Evolutionary conservation across 2,797 vertebrate genomes (phyloP).

Genomic region (Garrulus glandarius): DNA sequence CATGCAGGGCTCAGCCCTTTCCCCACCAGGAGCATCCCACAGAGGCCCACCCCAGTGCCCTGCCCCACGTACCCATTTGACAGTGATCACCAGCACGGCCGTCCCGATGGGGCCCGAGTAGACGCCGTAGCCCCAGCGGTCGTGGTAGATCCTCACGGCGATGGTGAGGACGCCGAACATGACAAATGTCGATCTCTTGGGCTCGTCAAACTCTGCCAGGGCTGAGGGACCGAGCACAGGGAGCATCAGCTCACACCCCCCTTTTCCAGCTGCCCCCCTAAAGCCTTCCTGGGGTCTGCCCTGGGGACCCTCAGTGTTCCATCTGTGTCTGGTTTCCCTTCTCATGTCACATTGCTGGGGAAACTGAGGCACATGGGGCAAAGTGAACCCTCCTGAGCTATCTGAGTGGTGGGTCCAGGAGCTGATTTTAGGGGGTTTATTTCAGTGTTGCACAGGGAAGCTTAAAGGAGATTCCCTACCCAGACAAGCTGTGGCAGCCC

Average conservation of each 20-base stretch:
- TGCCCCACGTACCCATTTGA: slow-evolving; percentile 86
- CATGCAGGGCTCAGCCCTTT: not conserved
- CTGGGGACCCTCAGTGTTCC: accelerated
- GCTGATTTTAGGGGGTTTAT: not conserved
- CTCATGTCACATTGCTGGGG: not conserved
- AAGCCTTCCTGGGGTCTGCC: not conserved
- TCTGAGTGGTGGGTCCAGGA: not conserved
- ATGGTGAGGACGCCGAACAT: slow-evolving; percentile 93
- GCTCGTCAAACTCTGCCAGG: slow-evolving; percentile 94
- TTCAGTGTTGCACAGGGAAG: not conserved
- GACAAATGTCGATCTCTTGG: slow-evolving; percentile 86
- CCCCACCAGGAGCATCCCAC: accelerated
- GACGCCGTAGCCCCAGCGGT: slow-evolving; percentile 92
- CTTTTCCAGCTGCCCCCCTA: not conserved
- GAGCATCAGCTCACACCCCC: not conserved
- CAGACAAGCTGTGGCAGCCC: not conserved
- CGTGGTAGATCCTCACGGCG: slow-evolving; percentile 90
- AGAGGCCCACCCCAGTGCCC: accelerated
- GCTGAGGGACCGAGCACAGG: slow-evolving; percentile 68
- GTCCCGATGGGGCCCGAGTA: slow-evolving; percentile 95
- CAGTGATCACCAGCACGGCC: slow-evolving; percentile 87
- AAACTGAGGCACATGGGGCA: not conserved
- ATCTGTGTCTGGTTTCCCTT: accelerated
- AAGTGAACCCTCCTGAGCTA: not conserved
- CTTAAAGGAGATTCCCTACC: not conserved